phyloP scores from a whole-genome alignment of 1,140 invertebrate genomes.

The Drosophila simulans region DNA sequence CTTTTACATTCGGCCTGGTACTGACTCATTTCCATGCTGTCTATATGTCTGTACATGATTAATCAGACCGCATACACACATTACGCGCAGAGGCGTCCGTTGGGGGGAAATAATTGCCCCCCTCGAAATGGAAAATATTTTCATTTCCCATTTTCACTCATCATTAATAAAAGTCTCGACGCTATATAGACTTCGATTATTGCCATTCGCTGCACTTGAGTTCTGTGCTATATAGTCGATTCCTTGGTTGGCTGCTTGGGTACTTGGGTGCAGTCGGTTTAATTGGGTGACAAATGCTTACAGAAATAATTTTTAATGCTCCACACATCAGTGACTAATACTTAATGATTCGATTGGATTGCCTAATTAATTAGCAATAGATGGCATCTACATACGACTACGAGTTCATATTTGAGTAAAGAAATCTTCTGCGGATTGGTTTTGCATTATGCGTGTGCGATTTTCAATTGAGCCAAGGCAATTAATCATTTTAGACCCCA shows the following conservation, averaged over 20 bases:
- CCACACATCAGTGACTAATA: constrained; percentile 81
- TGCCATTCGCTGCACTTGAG: constrained; percentile 64
- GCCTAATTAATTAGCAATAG: constrained; percentile 75
- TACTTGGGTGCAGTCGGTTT: constrained; percentile 64
- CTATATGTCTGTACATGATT: constrained; percentile 45
- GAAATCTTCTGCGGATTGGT: constrained; percentile 17
- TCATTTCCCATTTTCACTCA: constrained; percentile 74
- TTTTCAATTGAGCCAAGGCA: constrained; percentile 71
- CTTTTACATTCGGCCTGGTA: constrained; percentile 52
- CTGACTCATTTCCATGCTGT: constrained; percentile 54
- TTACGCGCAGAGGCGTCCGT: constrained; percentile 13
- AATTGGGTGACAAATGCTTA: constrained; percentile 82
- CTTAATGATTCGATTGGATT: constrained; percentile 79
- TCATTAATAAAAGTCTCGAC: constrained; percentile 81
- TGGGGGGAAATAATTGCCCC: not conserved
- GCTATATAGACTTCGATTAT: constrained; percentile 68
- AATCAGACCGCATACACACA: constrained; percentile 46
- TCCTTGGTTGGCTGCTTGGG: constrained; percentile 35
- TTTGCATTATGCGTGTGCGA: constrained; percentile 62
- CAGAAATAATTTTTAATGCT: constrained; percentile 72
- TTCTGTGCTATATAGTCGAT: constrained; percentile 31
- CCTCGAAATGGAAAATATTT: constrained; percentile 45
- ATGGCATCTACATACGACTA: constrained; percentile 33
- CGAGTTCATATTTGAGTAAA: constrained; percentile 17
- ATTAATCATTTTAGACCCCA: constrained; percentile 66